Evolutionary conservation across 2,888 invertebrate species (phyloP).

Genomic region (Macropis europaea): DNA sequence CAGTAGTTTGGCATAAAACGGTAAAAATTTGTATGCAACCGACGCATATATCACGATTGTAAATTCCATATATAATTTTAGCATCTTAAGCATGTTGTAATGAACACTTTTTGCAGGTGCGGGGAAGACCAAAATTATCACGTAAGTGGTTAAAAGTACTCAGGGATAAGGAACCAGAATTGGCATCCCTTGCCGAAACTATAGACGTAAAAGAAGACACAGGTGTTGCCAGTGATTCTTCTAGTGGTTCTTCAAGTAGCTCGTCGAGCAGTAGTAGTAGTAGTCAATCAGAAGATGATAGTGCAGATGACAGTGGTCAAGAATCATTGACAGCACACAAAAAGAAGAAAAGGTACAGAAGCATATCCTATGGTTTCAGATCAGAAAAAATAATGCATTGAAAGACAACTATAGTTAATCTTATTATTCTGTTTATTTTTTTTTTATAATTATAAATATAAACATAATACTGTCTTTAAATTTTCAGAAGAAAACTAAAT

Average conservation of each 20-base stretch:
- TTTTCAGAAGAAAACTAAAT: conserved; percentile 78
- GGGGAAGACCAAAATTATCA: conserved; percentile 97
- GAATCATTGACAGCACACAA: conserved; percentile 94
- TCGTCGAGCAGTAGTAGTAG: conserved; percentile 88
- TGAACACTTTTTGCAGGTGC: conserved; percentile 79
- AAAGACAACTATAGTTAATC: conserved; percentile 7
- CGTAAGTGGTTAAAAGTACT: conserved; percentile 92
- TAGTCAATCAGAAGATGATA: conserved; percentile 84
- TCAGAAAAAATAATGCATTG: not conserved
- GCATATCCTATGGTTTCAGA: not conserved
- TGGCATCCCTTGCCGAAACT: conserved; percentile 89
- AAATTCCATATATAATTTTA: not conserved
- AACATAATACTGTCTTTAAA: conserved; percentile 61
- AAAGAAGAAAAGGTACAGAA: conserved; percentile 85
- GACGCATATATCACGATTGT: not conserved
- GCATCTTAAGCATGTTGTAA: not conserved
- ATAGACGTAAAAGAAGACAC: conserved; percentile 93
- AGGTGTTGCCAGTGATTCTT: conserved; percentile 96
- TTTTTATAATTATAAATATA: conserved; percentile 51
- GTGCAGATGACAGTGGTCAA: conserved; percentile 89
- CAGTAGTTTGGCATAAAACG: conserved; percentile 99
- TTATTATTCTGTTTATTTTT: conserved; percentile 49
- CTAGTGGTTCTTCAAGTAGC: conserved; percentile 89
- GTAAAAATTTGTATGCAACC: conserved; percentile 76
- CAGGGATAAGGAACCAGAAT: conserved; percentile 87